Evolutionary conservation across 2,888 invertebrate species (phyloP), one percentile per base, ranked within the genome.

Genomic region (Trissolcus brochymenae): DNA sequence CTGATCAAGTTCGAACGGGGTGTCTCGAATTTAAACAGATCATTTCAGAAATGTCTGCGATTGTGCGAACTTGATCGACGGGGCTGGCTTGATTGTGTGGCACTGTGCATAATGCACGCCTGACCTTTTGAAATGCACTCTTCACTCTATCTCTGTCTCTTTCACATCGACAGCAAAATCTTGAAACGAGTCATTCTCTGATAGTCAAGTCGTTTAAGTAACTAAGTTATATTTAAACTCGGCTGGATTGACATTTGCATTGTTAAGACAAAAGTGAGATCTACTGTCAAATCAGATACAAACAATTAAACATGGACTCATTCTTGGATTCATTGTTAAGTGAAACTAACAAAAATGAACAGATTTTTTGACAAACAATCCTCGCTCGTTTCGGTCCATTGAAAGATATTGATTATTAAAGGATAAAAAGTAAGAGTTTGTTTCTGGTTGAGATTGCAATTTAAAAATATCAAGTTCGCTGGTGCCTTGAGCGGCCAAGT

Each of bases 1-100:
- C 62, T 62, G 62, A 62, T 71, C 62, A 40, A 64, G 57, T 57
- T 57, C 13, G 35, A 71, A 71, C 57, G 50, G 14, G 41, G 41
- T 50, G 53, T 71, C 51, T 51, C 46, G 46, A 71, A 71, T 71
- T 57, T 51, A 64, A 71, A 62, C 57, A 57, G 57, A 71, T 64
- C 72, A 59, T 64, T 71, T 56, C 35, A 56, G 64, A 65, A 41
- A 59, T 65, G 72, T 50, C 19, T 72, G 40, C 54, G 57, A 71
- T 57, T 64, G 62, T 71, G 50, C 53, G 35, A 35, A 9, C 25
- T 53, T 71, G 64, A 71, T 71, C 57, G 71, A 71, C 71, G 35
- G 25, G 50, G 56, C 62, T 57, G 29, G 9, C 43, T 25, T 53
- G n/a, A 71, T 62, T 62, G 71, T 71, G 50, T 17, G 50, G 14